A percentile compares a stretch with the other conserved stretches of the same genome.
Conservation (phyloP, 2,113 vertebrate species). For the Andinoacara biseriatus region DNA sequence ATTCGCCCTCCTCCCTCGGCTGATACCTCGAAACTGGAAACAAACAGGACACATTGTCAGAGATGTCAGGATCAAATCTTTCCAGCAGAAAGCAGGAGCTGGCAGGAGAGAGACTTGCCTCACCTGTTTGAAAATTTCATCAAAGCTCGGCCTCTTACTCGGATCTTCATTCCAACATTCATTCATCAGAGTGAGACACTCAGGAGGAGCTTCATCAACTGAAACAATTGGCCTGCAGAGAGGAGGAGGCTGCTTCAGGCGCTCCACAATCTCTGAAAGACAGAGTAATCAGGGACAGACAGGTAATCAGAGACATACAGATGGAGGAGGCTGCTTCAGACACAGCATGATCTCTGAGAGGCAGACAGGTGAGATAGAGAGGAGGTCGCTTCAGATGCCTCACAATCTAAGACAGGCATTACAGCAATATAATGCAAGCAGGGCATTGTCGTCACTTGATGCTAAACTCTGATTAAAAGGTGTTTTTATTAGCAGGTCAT, state of each 20-base stretch:
- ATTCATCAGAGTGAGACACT: slow-evolving; percentile 87
- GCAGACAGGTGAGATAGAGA: neutral
- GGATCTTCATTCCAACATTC: slow-evolving; percentile 87
- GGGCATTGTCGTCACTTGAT: too few relatives aligned
- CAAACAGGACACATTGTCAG: neutral
- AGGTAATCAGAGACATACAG: neutral
- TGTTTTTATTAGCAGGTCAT: too few relatives aligned
- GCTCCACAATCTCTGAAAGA: slow-evolving; percentile 78
- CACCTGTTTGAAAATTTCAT: slow-evolving; percentile 81
- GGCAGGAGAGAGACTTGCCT: neutral
- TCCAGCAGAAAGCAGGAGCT: neutral
- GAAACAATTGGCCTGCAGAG: slow-evolving; percentile 83
- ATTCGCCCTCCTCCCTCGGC: slow-evolving; percentile 84
- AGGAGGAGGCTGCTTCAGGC: slow-evolving; percentile 65
- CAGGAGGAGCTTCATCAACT: slow-evolving; percentile 83
- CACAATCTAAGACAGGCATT: too few relatives aligned
- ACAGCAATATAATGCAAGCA: too few relatives aligned
- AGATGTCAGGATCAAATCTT: neutral
- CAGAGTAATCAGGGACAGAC: neutral
- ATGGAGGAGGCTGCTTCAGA: slow-evolving; percentile 31
- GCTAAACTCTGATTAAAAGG: too few relatives aligned
- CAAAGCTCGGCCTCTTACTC: slow-evolving; percentile 78
- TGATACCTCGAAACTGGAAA: slow-evolving; percentile 85
- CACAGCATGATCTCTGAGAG: neutral
- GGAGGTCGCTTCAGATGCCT: neutral